Percentiles rank a stretch among this genome's conserved stretches.
Evolutionary conservation across 2,888 invertebrate genomes (phyloP).

Genomic region (Scaptomyza polygonia): DNA sequence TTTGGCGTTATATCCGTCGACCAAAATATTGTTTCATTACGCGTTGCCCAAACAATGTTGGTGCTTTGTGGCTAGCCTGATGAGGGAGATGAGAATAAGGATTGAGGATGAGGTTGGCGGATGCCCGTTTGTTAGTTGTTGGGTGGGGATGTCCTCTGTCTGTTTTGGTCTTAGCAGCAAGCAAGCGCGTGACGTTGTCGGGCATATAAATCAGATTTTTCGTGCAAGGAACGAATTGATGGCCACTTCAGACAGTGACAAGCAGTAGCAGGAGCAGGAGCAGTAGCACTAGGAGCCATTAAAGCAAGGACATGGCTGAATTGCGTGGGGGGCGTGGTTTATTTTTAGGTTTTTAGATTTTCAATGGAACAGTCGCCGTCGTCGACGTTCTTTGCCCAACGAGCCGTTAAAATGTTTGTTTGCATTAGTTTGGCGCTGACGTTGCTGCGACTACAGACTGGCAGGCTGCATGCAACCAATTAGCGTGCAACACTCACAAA

Average conservation of each 20-base stretch:
- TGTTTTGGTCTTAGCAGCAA: constrained; percentile 4
- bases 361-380: constrained; percentile 29
- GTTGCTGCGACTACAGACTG: constrained; percentile 36
- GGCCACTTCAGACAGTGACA: constrained; percentile 77
- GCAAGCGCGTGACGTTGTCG: constrained; percentile 64
- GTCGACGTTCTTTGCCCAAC: constrained; percentile 53
- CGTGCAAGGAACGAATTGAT: constrained; percentile 65
- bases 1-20: constrained; percentile 47
- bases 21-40: constrained; percentile 74
- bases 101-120: constrained; percentile 13
- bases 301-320: constrained; percentile 49
- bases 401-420: constrained; percentile 78
- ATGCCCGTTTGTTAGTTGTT: not conserved
- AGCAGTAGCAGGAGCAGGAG: constrained; percentile 26
- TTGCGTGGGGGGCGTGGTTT: constrained; percentile 60
- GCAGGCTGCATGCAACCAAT: constrained; percentile 48
- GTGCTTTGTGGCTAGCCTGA: constrained; percentile 25
- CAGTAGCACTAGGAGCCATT: constrained; percentile 8
- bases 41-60: constrained; percentile 69
- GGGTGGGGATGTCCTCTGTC: not conserved
- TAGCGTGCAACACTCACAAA: constrained; percentile 44
- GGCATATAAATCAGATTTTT: constrained; percentile 79
- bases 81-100: constrained; percentile 15
- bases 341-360: constrained; percentile 33
- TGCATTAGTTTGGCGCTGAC: constrained; percentile 78